Base-by-base conservation (phyloP, 2,797 vertebrate genomes). In the Loris lydekkerianus region DNA sequence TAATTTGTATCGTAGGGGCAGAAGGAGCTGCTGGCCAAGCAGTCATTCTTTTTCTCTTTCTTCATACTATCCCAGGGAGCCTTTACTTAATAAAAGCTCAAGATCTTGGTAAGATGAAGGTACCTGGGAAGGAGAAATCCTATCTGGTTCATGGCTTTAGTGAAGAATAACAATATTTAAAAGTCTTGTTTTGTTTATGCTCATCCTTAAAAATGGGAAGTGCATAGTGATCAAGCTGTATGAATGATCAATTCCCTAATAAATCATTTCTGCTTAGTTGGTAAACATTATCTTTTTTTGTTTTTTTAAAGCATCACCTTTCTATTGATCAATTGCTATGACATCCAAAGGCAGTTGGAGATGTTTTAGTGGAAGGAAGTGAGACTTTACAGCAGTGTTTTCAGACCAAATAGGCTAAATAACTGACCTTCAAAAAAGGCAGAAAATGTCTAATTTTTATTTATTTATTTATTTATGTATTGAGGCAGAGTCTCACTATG, bases 181-280 rank as follows among this genome's bases (percentile, higher is more conserved):
- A 95, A 93, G 37, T 83, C 34, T 76, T 60, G 46, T 53, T 87
- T 96, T 67, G 77, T 29, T 76, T 84, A 37, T 60, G 11, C 7
- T 78, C 78, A 58, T 80, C 17, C 13, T 11, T 90, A 80, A 69
- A 95, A 91, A 65, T 61, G 17, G n/a, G 82, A 81, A 94, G 10
- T 53, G 20, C 49, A 23, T 75, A 46, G 81, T 56, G 20, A 89
- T 46, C n/a, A 56, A 43, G 29, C 43, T 82, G 13, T 10, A 75
- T 27, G 61, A 63, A 29, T 29, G 61, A 63, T 29, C 27, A 86
- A 86, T 40, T 75, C 60, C 31, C 60, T 84, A 81, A 60, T 72
- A 40, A 60, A 49, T 63, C 23, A 73, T 91, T 93, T 87, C 27
- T 56, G 7, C 31, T 95, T 34, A 40, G 21, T 81, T 56, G 46